Percentiles rank a stretch among this genome's conserved stretches.
phyloP scores from a whole-genome alignment of 2,888 invertebrate species.

The Phengaris arion region DNA sequence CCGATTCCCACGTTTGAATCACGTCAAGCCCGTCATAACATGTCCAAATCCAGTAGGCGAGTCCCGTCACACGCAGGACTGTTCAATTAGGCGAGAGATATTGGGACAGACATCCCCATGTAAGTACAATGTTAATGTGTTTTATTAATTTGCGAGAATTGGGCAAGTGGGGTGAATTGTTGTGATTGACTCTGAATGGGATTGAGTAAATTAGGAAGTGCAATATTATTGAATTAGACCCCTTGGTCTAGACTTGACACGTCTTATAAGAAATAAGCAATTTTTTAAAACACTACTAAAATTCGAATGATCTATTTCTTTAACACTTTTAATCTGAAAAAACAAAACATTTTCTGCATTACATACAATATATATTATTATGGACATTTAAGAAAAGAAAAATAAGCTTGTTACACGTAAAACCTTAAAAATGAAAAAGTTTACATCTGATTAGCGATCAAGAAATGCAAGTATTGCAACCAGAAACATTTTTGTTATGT shows the following conservation, averaged over 20 bases:
- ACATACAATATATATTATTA: too few relatives aligned
- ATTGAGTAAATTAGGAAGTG: neutral
- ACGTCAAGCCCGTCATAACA: constrained; percentile 62
- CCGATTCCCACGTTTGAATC: constrained; percentile 52
- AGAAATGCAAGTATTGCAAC: too few relatives aligned
- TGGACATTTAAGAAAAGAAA: too few relatives aligned
- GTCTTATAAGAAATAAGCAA: too few relatives aligned
- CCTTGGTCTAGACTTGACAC: neutral
- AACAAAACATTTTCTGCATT: too few relatives aligned
- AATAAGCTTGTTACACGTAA: too few relatives aligned
- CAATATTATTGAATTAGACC: neutral
- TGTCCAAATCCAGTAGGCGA: constrained; percentile 53
- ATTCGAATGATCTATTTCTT: too few relatives aligned
- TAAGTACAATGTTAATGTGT: constrained; percentile 17
- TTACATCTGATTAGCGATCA: too few relatives aligned
- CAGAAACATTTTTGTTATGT: too few relatives aligned
- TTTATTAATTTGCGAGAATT: constrained; percentile 19
- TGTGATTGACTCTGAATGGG: constrained; percentile 1
- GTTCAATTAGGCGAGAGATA: constrained; percentile 59
- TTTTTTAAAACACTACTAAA: too few relatives aligned
- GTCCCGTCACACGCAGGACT: constrained; percentile 54
- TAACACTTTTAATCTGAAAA: too few relatives aligned
- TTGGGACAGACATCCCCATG: constrained; percentile 49
- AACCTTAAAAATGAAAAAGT: too few relatives aligned
- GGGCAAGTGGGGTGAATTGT: neutral